Conservation (phyloP, 2,113 vertebrate species). For the Macroglossus sobrinus region DNA sequence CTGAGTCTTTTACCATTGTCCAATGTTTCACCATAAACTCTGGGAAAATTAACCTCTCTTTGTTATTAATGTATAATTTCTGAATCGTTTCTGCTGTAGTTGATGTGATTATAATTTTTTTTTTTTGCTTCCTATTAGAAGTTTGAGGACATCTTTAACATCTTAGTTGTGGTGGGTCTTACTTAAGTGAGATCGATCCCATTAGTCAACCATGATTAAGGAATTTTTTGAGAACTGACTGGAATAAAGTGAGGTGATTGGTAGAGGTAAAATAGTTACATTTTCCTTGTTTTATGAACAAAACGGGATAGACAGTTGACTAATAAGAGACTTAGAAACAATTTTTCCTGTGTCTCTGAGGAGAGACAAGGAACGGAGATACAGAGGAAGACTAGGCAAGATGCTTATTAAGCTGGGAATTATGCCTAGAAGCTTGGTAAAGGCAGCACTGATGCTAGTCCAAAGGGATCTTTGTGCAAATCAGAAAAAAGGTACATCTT, state of each 20-base stretch:
- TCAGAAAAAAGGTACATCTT: neutral
- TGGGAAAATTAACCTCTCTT: neutral
- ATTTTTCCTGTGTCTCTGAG: neutral
- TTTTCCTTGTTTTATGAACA: neutral
- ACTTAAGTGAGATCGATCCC: neutral
- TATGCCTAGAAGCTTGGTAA: neutral
- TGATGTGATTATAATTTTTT: neutral
- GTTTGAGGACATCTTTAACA: neutral
- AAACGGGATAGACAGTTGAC: neutral
- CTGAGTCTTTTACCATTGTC: neutral
- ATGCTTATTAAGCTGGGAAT: no score
- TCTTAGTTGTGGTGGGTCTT: neutral
- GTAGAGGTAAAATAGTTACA: neutral
- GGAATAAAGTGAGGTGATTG: neutral
- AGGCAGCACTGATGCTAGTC: neutral
- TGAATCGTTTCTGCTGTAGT: neutral
- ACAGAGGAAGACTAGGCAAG: neutral
- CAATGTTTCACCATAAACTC: neutral
- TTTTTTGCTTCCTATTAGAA: neutral
- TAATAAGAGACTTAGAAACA: neutral
- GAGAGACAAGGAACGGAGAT: neutral
- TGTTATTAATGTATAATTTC: neutral
- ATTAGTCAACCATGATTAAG: neutral
- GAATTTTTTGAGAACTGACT: neutral
- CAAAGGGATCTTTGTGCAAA: neutral